Percentiles rank a stretch among this genome's conserved stretches.
Evolutionary conservation across 1,140 invertebrate species (phyloP).

Genomic region (Drosophila albomicans): DNA sequence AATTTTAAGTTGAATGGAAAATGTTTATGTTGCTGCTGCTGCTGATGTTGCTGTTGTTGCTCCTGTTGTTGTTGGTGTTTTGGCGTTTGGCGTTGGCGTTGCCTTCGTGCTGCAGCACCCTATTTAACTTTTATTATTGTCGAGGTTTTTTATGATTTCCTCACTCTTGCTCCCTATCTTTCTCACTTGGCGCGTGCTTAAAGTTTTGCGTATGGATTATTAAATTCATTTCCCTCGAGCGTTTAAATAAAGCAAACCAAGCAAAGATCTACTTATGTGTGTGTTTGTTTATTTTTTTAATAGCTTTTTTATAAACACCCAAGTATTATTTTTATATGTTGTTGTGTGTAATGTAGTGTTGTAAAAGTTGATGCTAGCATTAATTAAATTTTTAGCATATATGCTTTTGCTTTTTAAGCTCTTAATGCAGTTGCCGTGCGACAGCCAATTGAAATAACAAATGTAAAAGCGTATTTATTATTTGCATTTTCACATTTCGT

Average conservation of each 20-base stretch:
- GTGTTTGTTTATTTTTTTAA: not conserved
- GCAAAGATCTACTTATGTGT: not conserved
- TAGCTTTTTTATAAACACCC: not conserved
- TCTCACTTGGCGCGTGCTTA: constrained; percentile 13
- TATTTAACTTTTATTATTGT: constrained; percentile 74
- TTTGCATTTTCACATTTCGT: not conserved
- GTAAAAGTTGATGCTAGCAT: not conserved
- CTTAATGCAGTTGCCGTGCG: constrained; percentile 6
- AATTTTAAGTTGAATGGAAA: constrained; percentile 83
- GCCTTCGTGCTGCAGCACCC: constrained; percentile 60
- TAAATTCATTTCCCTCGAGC: constrained; percentile 68
- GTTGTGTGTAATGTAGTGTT: not conserved
- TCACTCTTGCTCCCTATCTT: constrained; percentile 4
- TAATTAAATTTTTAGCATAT: constrained; percentile 5
- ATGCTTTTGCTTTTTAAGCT: not conserved
- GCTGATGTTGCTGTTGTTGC: too few relatives aligned
- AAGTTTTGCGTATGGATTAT: constrained; percentile 57
- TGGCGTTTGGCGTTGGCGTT: constrained; percentile 25
- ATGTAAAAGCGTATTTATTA: constrained; percentile 1
- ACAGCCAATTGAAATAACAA: not conserved
- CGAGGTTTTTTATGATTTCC: constrained; percentile 38
- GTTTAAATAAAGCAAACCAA: constrained; percentile 9
- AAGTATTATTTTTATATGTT: not conserved
- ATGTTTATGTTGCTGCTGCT: constrained; percentile 68
- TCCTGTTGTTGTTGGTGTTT: constrained; percentile 13